A percentile compares a stretch with the other conserved stretches of the same genome.
phyloP scores from a whole-genome alignment of 2,113 vertebrate species.

The Pelmatolapia mariae region DNA sequence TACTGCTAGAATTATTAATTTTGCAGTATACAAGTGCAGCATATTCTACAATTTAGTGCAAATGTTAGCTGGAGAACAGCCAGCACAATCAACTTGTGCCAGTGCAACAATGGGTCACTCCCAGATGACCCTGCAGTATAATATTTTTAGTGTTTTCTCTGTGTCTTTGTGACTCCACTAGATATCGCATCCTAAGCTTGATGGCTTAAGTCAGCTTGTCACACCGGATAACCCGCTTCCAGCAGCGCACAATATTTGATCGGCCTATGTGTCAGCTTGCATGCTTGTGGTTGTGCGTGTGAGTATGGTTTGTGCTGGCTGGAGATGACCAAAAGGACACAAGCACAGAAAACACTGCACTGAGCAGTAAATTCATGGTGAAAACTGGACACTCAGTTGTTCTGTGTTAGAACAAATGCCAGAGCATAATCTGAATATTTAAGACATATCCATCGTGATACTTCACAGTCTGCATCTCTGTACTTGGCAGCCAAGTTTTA shows the following conservation, averaged over 20 bases:
- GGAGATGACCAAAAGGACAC: slow-evolving; percentile 5
- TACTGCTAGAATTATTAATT: background rate
- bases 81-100: background rate
- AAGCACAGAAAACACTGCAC: background rate
- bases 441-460: background rate
- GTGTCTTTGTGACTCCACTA: background rate
- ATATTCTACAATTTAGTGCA: background rate
- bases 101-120: background rate
- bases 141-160: background rate
- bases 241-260: slow-evolving; percentile 11
- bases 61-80: background rate
- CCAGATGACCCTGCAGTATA: background rate
- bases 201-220: slow-evolving; percentile 48
- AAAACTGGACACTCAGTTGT: background rate
- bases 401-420: background rate
- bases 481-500: background rate
- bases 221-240: slow-evolving; percentile 19
- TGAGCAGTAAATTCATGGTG: background rate
- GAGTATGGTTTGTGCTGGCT: background rate
- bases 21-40: background rate
- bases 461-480: background rate
- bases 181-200: background rate
- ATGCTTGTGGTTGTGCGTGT: background rate
- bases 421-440: background rate
- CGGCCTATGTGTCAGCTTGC: background rate